Percentiles rank a stretch among this genome's conserved stretches.
Conservation (phyloP, 2,888 invertebrate genomes). For the Girardia tigrina region DNA sequence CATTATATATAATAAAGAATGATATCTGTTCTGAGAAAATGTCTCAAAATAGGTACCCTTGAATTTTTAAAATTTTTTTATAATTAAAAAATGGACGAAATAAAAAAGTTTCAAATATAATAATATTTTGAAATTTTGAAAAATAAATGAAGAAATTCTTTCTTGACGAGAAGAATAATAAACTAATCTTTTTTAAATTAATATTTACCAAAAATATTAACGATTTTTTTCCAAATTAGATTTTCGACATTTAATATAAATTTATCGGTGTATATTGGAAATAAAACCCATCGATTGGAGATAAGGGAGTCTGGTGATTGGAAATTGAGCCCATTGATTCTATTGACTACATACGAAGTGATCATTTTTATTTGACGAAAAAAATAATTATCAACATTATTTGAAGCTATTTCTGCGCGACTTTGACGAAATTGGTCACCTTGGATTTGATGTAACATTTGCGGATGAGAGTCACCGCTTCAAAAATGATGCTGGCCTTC, state of each 20-base stretch:
- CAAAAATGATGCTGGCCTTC: not conserved
- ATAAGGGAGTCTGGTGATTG: not conserved
- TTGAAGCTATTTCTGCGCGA: not conserved
- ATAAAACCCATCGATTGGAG: not conserved
- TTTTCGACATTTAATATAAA: not conserved
- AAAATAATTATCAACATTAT: not conserved
- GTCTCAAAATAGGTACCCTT: too few species aligned
- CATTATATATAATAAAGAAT: too few species aligned
- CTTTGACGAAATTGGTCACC: not conserved
- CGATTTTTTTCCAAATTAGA: not conserved
- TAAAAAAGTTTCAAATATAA: too few species aligned
- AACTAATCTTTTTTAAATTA: too few species aligned
- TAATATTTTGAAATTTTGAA: too few species aligned
- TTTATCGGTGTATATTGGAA: not conserved
- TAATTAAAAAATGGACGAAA: too few species aligned
- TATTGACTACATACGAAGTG: not conserved
- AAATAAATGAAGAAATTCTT: too few species aligned
- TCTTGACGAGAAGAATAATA: too few species aligned
- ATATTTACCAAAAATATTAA: not conserved
- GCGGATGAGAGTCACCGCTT: not conserved
- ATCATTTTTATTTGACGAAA: not conserved
- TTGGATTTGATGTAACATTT: not conserved
- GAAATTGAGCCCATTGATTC: not conserved
- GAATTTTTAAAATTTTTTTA: too few species aligned
- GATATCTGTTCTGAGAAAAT: too few species aligned